Evolutionary conservation across 2,113 vertebrate genomes (phyloP), one percentile per base, ranked within the genome.

Genomic region (Quiscalus mexicanus): DNA sequence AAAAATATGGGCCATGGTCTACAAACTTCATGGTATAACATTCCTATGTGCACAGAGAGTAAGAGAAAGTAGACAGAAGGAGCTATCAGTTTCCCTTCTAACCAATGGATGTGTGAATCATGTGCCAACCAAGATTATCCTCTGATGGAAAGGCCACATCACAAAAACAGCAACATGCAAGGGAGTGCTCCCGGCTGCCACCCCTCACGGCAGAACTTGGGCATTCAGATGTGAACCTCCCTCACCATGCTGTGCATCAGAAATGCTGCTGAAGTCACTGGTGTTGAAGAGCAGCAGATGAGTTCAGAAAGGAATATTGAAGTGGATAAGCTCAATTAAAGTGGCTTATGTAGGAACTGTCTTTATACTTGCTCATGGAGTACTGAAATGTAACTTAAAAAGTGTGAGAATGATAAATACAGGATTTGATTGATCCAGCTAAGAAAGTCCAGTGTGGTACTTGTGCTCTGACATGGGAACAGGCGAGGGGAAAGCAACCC

Each of bases 141-240:
- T 73, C 30, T 21, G 68, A 78, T 1, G 1, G 41, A 70, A 65
- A 62, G n/a, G 65, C 27, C n/a, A 15, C 15, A 33, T 16, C 7
- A 6, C 17, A 33, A 59, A 69, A 82, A 50, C 24, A 65, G 53
- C 21, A 58, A 30, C 30, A 23, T 12, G 37, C 30, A 44, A 53
- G 15, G 20, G 65, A 83, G 50, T 0, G 4, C 37, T 88, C 42
- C 56, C 0, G 2, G 75, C 30, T n/a, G 90, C 55, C 1, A 2
- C 21, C 28, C 55, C 52, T 75, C 64, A 15, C 11, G 11, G 44
- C 62, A 79, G 56, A 24, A 37, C 27, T 27, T 9, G 22, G 60
- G 22, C 22, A 19, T 62, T 87, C 12, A 4, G n/a, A 68, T 35
- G 17, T 19, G 25, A 70, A 41, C 30, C 25, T 77, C 35, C 21